Conservation (phyloP, 2,888 invertebrate species). For the Lepetodrilus schrolli region DNA sequence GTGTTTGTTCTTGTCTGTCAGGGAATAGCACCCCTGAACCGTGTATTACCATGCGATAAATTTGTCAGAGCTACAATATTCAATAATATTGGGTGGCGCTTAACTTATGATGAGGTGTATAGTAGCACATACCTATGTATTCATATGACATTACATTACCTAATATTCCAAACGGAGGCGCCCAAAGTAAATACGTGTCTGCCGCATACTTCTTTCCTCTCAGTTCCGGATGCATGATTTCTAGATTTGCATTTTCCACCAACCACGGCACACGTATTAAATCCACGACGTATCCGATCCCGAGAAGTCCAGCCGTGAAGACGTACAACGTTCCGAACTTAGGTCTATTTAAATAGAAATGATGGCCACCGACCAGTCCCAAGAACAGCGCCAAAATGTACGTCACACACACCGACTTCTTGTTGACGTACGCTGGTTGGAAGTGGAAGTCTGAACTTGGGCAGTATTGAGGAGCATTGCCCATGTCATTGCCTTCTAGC, state of each 20-base stretch:
- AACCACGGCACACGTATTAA: not conserved
- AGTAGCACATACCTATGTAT: too few relatives aligned
- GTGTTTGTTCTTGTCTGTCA: too few relatives aligned
- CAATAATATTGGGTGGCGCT: too few relatives aligned
- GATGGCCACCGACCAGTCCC: not conserved
- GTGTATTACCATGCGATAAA: too few relatives aligned
- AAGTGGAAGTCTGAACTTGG: not conserved
- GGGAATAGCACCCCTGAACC: too few relatives aligned
- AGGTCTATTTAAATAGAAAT: not conserved
- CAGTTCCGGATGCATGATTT: not conserved
- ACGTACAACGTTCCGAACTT: slow-evolving; percentile 9
- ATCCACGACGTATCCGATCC: not conserved
- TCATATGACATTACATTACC: too few relatives aligned
- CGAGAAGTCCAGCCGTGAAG: slow-evolving; percentile 4
- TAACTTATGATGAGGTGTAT: too few relatives aligned
- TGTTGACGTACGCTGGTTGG: not conserved
- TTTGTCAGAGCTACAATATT: too few relatives aligned
- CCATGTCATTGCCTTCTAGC: too few relatives aligned
- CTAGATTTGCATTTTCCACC: slow-evolving; percentile 2
- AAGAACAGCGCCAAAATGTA: not conserved
- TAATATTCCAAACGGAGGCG: slow-evolving; percentile 14
- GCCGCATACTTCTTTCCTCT: not conserved
- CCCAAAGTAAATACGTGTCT: not conserved
- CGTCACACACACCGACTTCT: not conserved
- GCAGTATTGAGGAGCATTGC: not conserved